Evolutionary conservation across 1,140 invertebrate species (phyloP), one percentile per base, ranked within the genome.

Genomic region (Heliconius nattereri): DNA sequence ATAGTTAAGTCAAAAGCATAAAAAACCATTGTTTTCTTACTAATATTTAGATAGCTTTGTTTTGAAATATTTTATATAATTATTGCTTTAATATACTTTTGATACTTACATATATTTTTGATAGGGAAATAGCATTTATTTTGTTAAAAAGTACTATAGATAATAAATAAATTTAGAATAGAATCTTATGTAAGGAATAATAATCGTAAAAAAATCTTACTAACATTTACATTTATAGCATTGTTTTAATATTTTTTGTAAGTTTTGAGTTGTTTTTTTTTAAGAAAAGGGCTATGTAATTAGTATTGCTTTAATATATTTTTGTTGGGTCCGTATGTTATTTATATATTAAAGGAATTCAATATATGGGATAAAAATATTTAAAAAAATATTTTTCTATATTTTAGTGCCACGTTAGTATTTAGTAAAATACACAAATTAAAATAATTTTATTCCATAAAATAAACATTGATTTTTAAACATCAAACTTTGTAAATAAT

Each of bases 401-500:
- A 45, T 45, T 16, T 45, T 45, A 45, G 3, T 45, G 40, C 40
- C 23, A 26, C 16, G 23, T 66, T 66, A 66, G 26, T 66, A 6
- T 13, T 66, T 23, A 8, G 19, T 52, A n/a, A 23, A n/a, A 26
- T 16, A 8, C 20, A 26, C 23, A 66, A 66, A 23, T 23, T 66
- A 66, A 66, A 66, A 6, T 66, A 66, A 29, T 7, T 29, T 66
- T 66, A 66, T 66, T 29, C 26, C 75, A 75, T 16, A 20, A 2
- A 73, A 19, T 70, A 74, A 29, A 26, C 37, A 71, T 75, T n/a
- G 32, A 20, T 72, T 72, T 72, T 37, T 9, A 72, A 72, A 23
- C 35, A 40, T 72, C n/a, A 72, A 72, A 40, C 32, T 40, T 37
- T 74, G 73, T 74, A 74, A 74, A 74, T 49, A 29, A 26, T 73